phyloP scores from a whole-genome alignment of 2,113 vertebrate genomes.

The Quiscalus mexicanus region DNA sequence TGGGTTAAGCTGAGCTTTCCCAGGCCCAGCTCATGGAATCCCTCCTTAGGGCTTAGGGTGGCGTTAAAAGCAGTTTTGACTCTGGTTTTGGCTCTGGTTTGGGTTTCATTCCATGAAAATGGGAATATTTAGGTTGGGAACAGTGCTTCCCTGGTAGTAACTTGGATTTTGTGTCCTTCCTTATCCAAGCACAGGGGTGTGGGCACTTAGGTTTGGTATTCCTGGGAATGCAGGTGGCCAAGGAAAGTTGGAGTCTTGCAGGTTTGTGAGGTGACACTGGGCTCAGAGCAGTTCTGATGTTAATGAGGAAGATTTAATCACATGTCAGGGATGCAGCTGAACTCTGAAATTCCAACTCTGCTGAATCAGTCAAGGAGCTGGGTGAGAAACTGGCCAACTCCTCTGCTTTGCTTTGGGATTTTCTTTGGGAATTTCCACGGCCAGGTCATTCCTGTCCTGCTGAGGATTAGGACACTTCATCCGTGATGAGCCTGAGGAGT shows the following conservation, averaged over 20 bases:
- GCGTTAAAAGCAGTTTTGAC: fast-evolving
- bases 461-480: background rate
- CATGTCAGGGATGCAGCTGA: background rate
- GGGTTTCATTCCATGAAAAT: fast-evolving
- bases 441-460: background rate
- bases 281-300: fast-evolving
- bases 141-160: fast-evolving
- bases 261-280: background rate
- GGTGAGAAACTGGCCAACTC: background rate
- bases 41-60: background rate
- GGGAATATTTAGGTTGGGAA: background rate
- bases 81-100: background rate
- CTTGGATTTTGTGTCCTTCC: background rate
- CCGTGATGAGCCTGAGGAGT: background rate
- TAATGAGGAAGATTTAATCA: background rate
- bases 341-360: background rate
- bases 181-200: fast-evolving
- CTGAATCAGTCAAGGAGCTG: background rate
- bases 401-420: background rate
- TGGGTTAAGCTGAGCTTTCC: background rate
- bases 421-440: background rate
- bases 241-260: fast-evolving
- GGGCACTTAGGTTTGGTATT: fast-evolving
- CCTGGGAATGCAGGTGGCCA: fast-evolving
- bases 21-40: background rate